These are phyloP conservation scores for Stichodactyla mertensii DNA, from an alignment of 64 coral and sea anemone species.

Conservation along the genomic window DNA sequence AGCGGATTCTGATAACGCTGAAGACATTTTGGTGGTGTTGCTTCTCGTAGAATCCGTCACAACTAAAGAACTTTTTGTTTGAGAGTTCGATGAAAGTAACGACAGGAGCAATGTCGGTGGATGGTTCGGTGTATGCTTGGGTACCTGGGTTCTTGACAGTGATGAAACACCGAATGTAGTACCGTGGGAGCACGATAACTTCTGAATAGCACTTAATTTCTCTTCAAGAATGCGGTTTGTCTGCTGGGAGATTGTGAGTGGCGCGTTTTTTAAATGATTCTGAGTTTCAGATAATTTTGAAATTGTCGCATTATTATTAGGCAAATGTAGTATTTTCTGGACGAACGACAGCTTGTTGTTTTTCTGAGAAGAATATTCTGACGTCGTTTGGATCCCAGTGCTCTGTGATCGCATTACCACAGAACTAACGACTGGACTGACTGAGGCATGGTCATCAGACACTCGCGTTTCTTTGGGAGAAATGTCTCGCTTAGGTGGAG, in stretches of 20 bases:
- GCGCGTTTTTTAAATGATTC: not conserved
- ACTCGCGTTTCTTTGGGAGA: not conserved
- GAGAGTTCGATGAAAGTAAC: not conserved
- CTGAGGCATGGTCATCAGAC: not conserved
- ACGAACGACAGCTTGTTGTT: not conserved
- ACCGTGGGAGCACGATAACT: not conserved
- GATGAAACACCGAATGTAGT: not conserved
- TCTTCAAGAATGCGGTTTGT: not conserved
- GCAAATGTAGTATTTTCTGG: not conserved
- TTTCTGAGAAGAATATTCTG: not conserved
- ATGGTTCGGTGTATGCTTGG: not conserved
- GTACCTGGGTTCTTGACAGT: not conserved
- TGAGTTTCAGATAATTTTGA: not conserved
- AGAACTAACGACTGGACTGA: not conserved
- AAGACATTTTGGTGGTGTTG: not conserved
- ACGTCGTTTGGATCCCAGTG: not conserved
- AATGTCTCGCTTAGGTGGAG: not conserved
- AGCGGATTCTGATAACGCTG: not conserved
- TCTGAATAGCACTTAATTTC: not conserved
- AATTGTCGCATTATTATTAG: not conserved
- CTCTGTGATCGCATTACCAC: not conserved
- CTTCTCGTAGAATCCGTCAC: not conserved
- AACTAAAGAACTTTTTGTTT: not conserved
- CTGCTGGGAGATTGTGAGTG: not conserved
- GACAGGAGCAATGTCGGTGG: not conserved